Percentiles rank a stretch among this genome's conserved stretches.
Evolutionary conservation across 2,888 invertebrate genomes (phyloP).

Genomic region (Protophormia terraenovae): DNA sequence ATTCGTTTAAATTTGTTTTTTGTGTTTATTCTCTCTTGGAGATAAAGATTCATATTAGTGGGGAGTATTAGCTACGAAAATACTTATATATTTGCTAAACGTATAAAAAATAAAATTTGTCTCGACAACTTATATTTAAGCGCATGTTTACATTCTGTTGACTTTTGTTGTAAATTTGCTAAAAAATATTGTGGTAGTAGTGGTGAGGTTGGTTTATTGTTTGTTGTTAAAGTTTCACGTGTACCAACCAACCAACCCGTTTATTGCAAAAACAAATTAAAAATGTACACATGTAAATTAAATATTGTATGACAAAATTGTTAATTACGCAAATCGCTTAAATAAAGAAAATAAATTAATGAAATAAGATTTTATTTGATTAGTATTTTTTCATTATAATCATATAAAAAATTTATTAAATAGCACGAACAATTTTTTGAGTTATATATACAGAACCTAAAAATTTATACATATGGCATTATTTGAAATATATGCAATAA

Average conservation of each 20-base stretch:
- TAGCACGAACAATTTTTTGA: too few relatives aligned
- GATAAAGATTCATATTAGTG: not conserved
- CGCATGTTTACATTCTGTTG: conserved; percentile 1
- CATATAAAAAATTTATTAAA: too few relatives aligned
- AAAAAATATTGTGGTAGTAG: not conserved
- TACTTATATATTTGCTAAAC: not conserved
- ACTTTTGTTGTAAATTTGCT: not conserved
- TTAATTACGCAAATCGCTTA: too few relatives aligned
- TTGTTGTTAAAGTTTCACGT: not conserved
- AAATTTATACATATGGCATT: too few relatives aligned
- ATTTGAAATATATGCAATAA: too few relatives aligned
- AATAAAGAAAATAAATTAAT: too few relatives aligned
- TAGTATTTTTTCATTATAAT: too few relatives aligned
- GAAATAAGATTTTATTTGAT: too few relatives aligned
- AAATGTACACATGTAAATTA: not conserved
- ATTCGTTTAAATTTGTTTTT: not conserved
- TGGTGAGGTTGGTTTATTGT: not conserved
- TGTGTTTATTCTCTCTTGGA: not conserved
- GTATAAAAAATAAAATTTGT: not conserved
- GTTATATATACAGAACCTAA: too few relatives aligned
- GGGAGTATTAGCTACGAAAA: not conserved
- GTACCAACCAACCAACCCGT: conserved; percentile 1
- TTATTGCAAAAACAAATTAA: not conserved
- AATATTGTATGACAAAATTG: not conserved
- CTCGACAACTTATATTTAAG: not conserved